A percentile compares a stretch with the other conserved stretches of the same genome.
Conservation (phyloP, 2,888 invertebrate species). For the Limnephilus lunatus region DNA sequence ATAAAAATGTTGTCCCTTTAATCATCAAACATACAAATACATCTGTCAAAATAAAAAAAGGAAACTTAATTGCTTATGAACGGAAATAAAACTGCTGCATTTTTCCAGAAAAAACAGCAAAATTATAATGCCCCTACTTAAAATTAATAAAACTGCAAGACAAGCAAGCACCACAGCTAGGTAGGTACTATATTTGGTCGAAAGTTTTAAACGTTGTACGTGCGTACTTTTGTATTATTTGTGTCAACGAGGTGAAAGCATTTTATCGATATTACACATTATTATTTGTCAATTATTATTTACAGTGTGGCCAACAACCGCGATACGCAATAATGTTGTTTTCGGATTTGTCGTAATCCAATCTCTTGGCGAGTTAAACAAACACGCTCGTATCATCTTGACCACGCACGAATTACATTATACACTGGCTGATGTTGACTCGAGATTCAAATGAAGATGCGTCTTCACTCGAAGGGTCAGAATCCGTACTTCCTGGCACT, state of each 20-base stretch:
- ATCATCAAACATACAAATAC: no score
- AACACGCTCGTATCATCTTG: not conserved
- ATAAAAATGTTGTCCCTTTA: no score
- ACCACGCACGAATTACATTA: not conserved
- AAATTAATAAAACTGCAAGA: not conserved
- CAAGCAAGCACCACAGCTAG: not conserved
- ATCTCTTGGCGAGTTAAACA: not conserved
- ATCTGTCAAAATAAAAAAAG: not conserved
- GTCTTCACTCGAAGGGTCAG: not conserved
- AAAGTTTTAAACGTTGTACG: not conserved
- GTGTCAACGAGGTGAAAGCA: slow-evolving; percentile 27
- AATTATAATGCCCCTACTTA: not conserved
- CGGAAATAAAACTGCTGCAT: not conserved
- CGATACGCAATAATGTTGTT: not conserved
- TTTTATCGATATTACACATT: not conserved
- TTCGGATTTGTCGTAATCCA: not conserved
- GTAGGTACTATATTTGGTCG: not conserved
- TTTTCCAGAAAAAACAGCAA: not conserved
- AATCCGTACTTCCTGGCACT: not conserved
- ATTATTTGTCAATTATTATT: not conserved
- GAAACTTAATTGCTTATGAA: not conserved
- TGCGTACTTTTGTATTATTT: not conserved
- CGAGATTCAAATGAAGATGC: no score
- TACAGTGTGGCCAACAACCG: not conserved
- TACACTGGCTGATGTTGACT: not conserved